phyloP scores from a whole-genome alignment of 2,113 vertebrate genomes.

The Gadus chalcogrammus region DNA sequence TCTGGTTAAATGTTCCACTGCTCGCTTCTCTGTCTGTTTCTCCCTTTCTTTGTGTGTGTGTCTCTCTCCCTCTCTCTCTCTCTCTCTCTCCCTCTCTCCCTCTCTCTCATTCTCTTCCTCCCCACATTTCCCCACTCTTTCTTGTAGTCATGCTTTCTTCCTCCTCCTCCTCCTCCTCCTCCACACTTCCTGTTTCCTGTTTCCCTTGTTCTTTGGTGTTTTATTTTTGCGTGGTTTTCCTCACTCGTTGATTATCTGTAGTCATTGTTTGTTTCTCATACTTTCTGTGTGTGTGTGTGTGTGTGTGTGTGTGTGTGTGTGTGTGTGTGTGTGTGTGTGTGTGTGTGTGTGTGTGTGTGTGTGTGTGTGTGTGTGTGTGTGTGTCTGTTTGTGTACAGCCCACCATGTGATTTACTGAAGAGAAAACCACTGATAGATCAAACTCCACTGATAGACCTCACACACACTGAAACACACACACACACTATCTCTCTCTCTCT shows the following conservation, averaged over 20 bases:
- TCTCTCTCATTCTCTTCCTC: slow-evolving; percentile 2
- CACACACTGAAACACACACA: not conserved
- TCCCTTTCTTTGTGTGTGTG: not conserved
- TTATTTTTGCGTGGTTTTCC: slow-evolving; percentile 28
- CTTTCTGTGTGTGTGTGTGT: no score
- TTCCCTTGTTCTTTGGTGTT: slow-evolving; percentile 62
- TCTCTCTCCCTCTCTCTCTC: no score
- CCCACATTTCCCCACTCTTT: slow-evolving; percentile 47
- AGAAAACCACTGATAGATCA: slow-evolving; percentile 45
- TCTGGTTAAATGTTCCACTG: slow-evolving; percentile 41
- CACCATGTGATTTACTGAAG: slow-evolving; percentile 36
- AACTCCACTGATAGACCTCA: slow-evolving; percentile 26
- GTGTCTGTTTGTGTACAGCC: slow-evolving; percentile 1
- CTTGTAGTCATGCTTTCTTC: slow-evolving; percentile 9
- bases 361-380: not conserved
- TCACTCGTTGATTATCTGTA: slow-evolving; percentile 1
- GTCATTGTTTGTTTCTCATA: not conserved
- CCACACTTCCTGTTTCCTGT: slow-evolving; percentile 67
- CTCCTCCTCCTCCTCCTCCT: slow-evolving; percentile 39
- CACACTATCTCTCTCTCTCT: no score
- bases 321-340: no score
- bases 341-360: not conserved
- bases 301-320: no score
- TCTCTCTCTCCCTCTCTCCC: not conserved
- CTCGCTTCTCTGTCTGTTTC: not conserved